phyloP scores from a whole-genome alignment of 2,113 vertebrate genomes.

The Etia nguti region DNA sequence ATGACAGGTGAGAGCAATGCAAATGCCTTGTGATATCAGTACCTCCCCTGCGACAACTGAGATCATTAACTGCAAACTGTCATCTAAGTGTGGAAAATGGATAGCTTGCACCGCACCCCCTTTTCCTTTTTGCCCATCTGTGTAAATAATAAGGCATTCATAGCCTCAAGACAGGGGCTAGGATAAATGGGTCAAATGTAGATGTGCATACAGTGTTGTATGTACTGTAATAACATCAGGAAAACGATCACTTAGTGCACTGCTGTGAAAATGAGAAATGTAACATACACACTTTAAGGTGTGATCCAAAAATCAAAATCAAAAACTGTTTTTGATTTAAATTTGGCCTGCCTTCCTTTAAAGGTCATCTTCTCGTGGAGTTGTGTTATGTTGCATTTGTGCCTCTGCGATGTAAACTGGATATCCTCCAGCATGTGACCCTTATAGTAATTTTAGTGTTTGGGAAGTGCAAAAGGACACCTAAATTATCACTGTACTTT shows the following conservation, averaged over 20 bases:
- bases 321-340: not conserved
- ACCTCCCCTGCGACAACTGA: not conserved
- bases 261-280: not conserved
- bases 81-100: not conserved
- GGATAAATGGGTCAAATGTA: not conserved
- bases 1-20: conserved; percentile 46
- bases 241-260: not conserved
- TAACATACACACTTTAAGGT: too few relatives aligned
- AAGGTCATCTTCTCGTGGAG: not conserved
- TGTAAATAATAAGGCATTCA: not conserved
- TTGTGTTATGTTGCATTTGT: not conserved
- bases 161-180: not conserved
- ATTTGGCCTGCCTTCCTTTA: not conserved
- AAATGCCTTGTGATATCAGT: not conserved
- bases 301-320: not conserved
- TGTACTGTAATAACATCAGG: not conserved
- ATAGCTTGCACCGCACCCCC: not conserved
- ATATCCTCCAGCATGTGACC: not conserved
- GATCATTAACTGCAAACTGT: not conserved
- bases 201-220: not conserved
- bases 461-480: not conserved
- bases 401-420: not conserved
- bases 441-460: not conserved
- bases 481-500: not conserved
- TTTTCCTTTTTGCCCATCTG: not conserved